Conservation (phyloP, 2,888 invertebrate genomes). For the Odontocolon sp. region DNA sequence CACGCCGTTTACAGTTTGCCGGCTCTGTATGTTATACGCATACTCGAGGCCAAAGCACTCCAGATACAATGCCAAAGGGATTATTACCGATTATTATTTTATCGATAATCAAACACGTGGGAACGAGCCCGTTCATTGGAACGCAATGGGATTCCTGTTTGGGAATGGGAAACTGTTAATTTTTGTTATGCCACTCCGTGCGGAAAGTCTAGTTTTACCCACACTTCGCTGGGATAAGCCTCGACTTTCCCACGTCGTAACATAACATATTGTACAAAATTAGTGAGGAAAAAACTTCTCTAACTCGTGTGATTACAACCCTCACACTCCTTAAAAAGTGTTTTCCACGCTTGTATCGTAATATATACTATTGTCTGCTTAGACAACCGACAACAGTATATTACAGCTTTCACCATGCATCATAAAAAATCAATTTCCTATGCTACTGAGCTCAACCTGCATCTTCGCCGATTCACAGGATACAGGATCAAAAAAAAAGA, state of each 20-base stretch:
- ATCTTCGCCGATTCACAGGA: slow-evolving; percentile 35
- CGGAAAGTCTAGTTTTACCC: no score
- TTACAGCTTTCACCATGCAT: not conserved
- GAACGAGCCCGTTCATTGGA: not conserved
- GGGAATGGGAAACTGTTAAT: not conserved
- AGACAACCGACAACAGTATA: no score
- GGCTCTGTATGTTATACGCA: not conserved
- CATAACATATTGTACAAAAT: no score
- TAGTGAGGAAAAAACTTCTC: no score
- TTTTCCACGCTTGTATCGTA: no score
- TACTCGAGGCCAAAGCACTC: not conserved
- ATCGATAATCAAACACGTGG: slow-evolving; percentile 46
- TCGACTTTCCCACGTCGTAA: no score
- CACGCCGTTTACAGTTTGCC: slow-evolving; percentile 10
- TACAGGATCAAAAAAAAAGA: slow-evolving; percentile 13
- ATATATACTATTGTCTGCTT: no score
- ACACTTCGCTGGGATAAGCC: no score
- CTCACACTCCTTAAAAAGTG: no score
- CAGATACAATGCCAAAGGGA: slow-evolving; percentile 33
- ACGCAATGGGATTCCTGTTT: not conserved
- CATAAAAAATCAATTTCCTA: slow-evolving; percentile 58
- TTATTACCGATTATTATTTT: slow-evolving; percentile 34
- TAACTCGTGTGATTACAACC: no score
- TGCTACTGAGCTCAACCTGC: slow-evolving; percentile 43
- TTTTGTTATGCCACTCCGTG: no score